These are phyloP conservation scores for Xestoiulus laeticollis DNA, from an alignment of 2,888 invertebrate genomes.

Conservation along the genomic window DNA sequence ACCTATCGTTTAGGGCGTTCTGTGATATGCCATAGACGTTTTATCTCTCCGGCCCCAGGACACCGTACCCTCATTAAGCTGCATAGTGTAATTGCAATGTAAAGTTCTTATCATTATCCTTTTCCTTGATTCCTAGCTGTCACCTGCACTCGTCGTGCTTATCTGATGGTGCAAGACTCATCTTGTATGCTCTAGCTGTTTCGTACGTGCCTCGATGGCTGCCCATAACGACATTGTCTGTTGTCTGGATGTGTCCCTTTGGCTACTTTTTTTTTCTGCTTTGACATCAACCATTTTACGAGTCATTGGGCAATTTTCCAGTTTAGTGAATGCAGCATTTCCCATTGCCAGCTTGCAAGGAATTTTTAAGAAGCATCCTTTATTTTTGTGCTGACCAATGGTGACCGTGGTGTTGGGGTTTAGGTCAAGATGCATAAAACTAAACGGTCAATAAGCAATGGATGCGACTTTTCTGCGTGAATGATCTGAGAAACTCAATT, in stretches of 20 bases:
- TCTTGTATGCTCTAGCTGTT: background rate
- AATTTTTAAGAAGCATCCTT: background rate
- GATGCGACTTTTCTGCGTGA: background rate
- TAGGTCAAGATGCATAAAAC: background rate
- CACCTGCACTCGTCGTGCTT: background rate
- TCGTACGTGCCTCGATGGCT: background rate
- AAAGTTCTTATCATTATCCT: background rate
- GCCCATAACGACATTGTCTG: background rate
- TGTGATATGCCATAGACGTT: background rate
- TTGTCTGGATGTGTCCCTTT: background rate
- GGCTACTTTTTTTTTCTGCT: background rate
- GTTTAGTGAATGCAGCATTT: background rate
- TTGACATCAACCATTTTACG: background rate
- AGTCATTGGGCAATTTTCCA: constrained; percentile 5
- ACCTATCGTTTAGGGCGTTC: background rate
- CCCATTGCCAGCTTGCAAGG: background rate
- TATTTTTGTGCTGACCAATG: constrained; percentile 15
- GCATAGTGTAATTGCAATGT: background rate
- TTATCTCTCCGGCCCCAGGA: background rate
- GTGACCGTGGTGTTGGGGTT: too few relatives aligned
- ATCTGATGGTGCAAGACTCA: background rate
- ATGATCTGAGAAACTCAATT: background rate
- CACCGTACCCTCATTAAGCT: background rate
- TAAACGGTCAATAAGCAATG: background rate
- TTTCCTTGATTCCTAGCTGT: background rate